Conservation (phyloP, 35 echinoderm and acorn worm genomes). For the Apostichopus parvimensis region DNA sequence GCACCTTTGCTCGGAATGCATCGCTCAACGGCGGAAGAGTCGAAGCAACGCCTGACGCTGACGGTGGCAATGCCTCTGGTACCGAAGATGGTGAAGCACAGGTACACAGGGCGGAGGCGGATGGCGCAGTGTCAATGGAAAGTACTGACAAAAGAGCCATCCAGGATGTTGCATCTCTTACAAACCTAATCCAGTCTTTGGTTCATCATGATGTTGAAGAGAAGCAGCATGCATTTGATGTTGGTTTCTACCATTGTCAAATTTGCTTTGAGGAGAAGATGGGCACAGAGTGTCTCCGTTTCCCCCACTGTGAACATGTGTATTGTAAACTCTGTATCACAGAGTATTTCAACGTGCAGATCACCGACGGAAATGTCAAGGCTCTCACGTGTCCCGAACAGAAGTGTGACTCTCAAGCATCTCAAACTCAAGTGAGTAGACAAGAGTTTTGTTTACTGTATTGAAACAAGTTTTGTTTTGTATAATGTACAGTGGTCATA, state of each 20-base stretch:
- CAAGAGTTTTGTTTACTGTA: no score
- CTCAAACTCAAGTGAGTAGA: conserved; percentile 74
- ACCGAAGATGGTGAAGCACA: not conserved
- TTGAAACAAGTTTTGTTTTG: no score
- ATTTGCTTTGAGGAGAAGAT: conserved; percentile 88
- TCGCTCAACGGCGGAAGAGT: not conserved
- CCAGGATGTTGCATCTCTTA: conserved; percentile 77
- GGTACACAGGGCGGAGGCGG: not conserved
- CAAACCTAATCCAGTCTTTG: conserved; percentile 60
- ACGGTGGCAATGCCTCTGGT: not conserved
- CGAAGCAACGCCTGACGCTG: not conserved
- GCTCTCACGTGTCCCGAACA: conserved; percentile 75
- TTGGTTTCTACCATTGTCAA: conserved; percentile 64
- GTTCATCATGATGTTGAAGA: conserved; percentile 68
- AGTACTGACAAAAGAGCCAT: conserved; percentile 54
- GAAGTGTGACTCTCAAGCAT: conserved; percentile 79
- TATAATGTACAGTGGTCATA: no score
- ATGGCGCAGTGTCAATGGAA: not conserved
- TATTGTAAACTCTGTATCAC: conserved; percentile 92
- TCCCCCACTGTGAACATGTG: conserved; percentile 78
- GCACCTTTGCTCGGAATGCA: conserved; percentile 16
- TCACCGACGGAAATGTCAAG: conserved; percentile 93
- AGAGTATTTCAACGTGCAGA: conserved; percentile 84
- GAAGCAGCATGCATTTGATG: conserved; percentile 67
- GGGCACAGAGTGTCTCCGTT: conserved; percentile 71